Percentiles rank a stretch among this genome's conserved stretches.
These are phyloP conservation scores for Scomber colias DNA, from an alignment of 2,113 vertebrate species.

Conservation along the genomic window DNA sequence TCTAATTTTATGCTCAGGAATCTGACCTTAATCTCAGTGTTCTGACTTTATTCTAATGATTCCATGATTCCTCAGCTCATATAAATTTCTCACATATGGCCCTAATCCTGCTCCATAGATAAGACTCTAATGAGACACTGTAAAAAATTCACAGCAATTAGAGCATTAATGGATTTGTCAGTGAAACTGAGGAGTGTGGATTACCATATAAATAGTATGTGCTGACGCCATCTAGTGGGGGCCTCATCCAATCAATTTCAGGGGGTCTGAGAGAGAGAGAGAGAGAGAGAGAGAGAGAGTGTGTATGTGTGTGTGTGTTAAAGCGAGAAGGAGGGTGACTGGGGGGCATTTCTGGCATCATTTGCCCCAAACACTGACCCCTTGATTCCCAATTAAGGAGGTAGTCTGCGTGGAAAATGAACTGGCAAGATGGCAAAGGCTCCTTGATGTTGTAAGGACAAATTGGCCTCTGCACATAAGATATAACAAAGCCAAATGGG, in stretches of 20 bases:
- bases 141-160: conserved; percentile 61
- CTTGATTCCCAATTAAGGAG: conserved; percentile 34
- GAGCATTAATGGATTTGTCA: conserved; percentile 65
- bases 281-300: neutral
- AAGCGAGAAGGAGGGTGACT: too few relatives aligned
- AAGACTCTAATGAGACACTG: conserved; percentile 52
- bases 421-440: conserved; percentile 1
- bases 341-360: neutral
- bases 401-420: conserved; percentile 29
- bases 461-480: conserved; percentile 14
- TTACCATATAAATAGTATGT: conserved; percentile 45
- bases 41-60: neutral
- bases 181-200: conserved; percentile 34
- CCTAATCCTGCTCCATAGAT: conserved; percentile 35
- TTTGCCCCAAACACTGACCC: conserved; percentile 20
- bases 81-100: conserved; percentile 6
- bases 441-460: conserved; percentile 8
- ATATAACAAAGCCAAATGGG: conserved; percentile 25
- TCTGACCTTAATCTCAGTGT: neutral
- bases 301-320: too few relatives aligned
- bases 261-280: neutral
- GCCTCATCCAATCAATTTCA: conserved; percentile 39
- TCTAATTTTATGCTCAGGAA: neutral
- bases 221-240: conserved; percentile 82
- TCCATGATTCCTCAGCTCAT: conserved; percentile 1